A percentile compares a stretch with the other conserved stretches of the same genome.
Evolutionary conservation across 2,888 invertebrate species (phyloP).

Genomic region (Calameuta pallipes): DNA sequence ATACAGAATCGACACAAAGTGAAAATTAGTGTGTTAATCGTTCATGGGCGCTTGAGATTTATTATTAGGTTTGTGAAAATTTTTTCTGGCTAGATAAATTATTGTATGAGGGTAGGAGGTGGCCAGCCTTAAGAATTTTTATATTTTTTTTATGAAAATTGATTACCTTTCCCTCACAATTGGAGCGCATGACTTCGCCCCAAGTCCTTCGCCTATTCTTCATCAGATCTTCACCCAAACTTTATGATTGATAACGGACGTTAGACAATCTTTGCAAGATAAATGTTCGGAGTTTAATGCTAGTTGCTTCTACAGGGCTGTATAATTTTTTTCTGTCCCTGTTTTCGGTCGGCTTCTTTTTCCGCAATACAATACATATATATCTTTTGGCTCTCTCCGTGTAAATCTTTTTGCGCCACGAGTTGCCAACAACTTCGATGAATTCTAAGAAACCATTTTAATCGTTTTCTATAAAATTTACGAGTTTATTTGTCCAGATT

Average conservation of each 20-base stretch:
- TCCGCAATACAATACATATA: neutral
- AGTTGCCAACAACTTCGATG: neutral
- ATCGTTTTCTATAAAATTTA: neutral
- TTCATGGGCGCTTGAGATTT: neutral
- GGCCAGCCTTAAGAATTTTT: neutral
- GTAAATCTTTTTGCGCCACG: neutral
- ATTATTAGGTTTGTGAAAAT: neutral
- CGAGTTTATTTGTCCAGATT: neutral
- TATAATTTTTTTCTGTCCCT: neutral
- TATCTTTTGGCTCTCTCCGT: neutral
- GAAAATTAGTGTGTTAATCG: neutral
- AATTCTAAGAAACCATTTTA: neutral
- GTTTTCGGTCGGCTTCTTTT: neutral
- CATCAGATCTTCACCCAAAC: conserved; percentile 17
- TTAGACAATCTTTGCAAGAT: conserved; percentile 18
- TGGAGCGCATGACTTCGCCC: neutral
- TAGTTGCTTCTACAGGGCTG: conserved; percentile 14
- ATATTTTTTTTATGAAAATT: neutral
- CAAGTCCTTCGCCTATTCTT: conserved; percentile 8
- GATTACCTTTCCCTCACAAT: neutral
- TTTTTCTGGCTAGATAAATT: neutral
- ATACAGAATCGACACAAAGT: neutral
- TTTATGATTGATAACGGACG: conserved; percentile 21
- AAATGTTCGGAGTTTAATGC: conserved; percentile 19
- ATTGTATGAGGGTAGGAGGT: neutral